Evolutionary conservation across 2,113 vertebrate species (phyloP).

Genomic region (Epinephelus fuscoguttatus): DNA sequence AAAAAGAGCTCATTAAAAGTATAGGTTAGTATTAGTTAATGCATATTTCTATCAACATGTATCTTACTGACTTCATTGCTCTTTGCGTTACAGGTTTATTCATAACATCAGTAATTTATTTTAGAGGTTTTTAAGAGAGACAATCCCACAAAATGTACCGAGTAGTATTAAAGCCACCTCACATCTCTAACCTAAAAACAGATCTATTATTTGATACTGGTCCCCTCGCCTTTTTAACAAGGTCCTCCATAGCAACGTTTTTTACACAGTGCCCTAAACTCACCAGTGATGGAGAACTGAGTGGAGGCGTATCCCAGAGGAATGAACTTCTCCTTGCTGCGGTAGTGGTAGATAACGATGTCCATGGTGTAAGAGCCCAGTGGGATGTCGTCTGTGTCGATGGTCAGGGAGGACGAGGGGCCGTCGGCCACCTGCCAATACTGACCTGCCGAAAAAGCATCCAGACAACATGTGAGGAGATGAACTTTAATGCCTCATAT

Average conservation of each 20-base stretch:
- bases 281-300: slow-evolving; percentile 91
- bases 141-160: too few relatives aligned
- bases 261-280: not conserved
- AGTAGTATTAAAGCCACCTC: too few relatives aligned
- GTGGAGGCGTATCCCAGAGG: slow-evolving; percentile 88
- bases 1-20: not conserved
- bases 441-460: slow-evolving; percentile 79
- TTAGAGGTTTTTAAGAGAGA: too few relatives aligned
- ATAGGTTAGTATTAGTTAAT: too few relatives aligned
- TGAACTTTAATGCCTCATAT: not conserved
- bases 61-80: too few relatives aligned
- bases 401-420: slow-evolving; percentile 87
- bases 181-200: too few relatives aligned
- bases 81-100: too few relatives aligned
- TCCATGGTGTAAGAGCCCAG: slow-evolving; percentile 93
- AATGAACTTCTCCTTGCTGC: slow-evolving; percentile 90
- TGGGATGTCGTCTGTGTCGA: slow-evolving; percentile 85
- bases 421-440: slow-evolving; percentile 95
- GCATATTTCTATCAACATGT: too few relatives aligned
- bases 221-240: not conserved
- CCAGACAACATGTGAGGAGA: not conserved
- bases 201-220: too few relatives aligned
- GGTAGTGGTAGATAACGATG: slow-evolving; percentile 92
- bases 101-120: too few relatives aligned
- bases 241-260: not conserved